Base-by-base conservation (phyloP, 2,113 vertebrate genomes). In the Pholis gunnellus region DNA sequence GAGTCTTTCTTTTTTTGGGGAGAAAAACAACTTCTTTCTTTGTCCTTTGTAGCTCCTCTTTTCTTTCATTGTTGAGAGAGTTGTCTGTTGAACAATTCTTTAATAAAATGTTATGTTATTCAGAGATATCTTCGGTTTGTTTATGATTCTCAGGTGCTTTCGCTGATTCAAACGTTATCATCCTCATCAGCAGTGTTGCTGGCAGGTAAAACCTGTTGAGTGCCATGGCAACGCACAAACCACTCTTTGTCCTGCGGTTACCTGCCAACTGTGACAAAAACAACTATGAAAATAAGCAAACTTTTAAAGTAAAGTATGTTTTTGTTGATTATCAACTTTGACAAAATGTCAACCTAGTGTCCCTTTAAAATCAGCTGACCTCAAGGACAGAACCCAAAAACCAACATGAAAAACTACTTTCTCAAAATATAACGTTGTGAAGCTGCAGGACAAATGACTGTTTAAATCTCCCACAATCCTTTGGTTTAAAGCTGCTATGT, bases 41-140 rank as follows among this genome's bases (percentile, higher is more conserved):
- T 98, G 96, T 97, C 96, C 96, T 97, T 98, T 93, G 97, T 97
- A 97, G 96, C 95, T 97, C 93, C 91, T 95, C 5, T 97, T 97
- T 95, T 94, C 96, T 97, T 96, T 90, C 94, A 96, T 96, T 94
- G 96, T 96, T 96, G 95, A 96, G 96, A 97, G 96, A 96, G 95
- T 96, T 97, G 97, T 97, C 96, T 98, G 97, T 97, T 84, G 91
- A 97, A 93, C 96, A 96, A 97, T 98, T 97, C 97, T 97, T 95
- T 95, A 99, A 99, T 99, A 99, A 99, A 99, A 96, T 96, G 88
- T 98, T 97, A 96, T 96, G 96, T 97, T 98, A 95, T 95, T 94
- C 95, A 95, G 94, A 96, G 86, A 94, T 90, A 90, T 92, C 89
- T 86, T 95, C 95, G 90, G 92, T 97, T 89, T 91, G 48, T 95